Percentiles rank a stretch among this genome's conserved stretches.
phyloP scores from a whole-genome alignment of 2,113 vertebrate genomes.

The Acanthochromis polyacanthus region DNA sequence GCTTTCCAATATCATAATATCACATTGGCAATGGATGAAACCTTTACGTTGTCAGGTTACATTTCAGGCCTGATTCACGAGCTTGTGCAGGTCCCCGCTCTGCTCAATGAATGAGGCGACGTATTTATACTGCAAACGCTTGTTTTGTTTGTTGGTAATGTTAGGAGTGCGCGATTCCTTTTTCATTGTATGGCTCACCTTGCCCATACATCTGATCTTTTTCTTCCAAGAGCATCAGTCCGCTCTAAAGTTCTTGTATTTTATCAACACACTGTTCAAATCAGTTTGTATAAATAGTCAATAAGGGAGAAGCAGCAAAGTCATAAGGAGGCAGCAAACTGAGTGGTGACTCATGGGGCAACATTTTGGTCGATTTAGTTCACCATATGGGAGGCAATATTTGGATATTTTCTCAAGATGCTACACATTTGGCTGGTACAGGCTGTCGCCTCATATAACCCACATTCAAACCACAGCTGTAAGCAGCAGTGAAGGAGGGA shows the following conservation, averaged over 20 bases:
- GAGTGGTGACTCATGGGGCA: not conserved
- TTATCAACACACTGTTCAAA: not conserved
- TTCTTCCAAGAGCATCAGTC: not conserved
- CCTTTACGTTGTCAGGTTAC: conserved; percentile 64
- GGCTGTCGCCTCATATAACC: not conserved
- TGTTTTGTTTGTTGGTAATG: not conserved
- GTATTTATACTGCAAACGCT: conserved; percentile 17
- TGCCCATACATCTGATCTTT: not conserved
- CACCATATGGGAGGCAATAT: no score
- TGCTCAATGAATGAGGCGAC: not conserved
- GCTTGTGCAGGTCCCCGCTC: conserved; percentile 14
- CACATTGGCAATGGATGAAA: conserved; percentile 53
- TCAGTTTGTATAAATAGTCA: not conserved
- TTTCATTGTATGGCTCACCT: not conserved
- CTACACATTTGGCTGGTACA: not conserved
- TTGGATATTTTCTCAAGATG: not conserved
- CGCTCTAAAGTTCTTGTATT: not conserved
- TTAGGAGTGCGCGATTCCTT: not conserved
- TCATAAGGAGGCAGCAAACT: not conserved
- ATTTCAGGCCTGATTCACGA: conserved; percentile 67
- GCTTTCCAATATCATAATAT: conserved; percentile 74
- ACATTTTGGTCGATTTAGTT: not conserved
- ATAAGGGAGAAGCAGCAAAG: not conserved
- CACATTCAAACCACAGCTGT: not conserved
- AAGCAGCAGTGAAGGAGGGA: not conserved